Percentiles rank a stretch among this genome's conserved stretches.
phyloP scores from a whole-genome alignment of 2,888 invertebrate species.

The Neoscelio sp. region DNA sequence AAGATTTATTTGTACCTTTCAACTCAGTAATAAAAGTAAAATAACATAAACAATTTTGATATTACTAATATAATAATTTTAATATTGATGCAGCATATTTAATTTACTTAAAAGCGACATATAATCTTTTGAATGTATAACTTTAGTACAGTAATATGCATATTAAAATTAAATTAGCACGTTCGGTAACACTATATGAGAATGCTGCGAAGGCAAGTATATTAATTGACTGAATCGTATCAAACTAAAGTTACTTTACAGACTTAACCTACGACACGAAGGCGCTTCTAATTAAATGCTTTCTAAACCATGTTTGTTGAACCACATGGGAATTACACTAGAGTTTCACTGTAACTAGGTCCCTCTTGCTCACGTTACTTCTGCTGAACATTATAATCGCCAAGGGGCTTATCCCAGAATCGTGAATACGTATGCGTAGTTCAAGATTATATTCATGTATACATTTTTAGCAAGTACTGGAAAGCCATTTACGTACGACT shows the following conservation, averaged over 20 bases:
- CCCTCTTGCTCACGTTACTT: conserved; percentile 50
- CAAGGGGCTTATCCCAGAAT: conserved; percentile 50
- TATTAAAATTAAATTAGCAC: conserved; percentile 23
- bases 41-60: no score
- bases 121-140: not conserved
- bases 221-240: conserved; percentile 45
- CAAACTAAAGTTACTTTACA: conserved; percentile 42
- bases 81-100: no score
- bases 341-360: conserved; percentile 54
- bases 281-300: conserved; percentile 53
- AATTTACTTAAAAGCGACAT: not conserved
- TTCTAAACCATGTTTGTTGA: conserved; percentile 53
- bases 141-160: not conserved
- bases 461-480: conserved; percentile 27
- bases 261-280: conserved; percentile 30
- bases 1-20: no score
- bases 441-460: conserved; percentile 30
- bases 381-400: conserved; percentile 51
- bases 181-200: conserved; percentile 15
- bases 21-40: no score
- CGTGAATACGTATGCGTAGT: conserved; percentile 30
- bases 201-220: conserved; percentile 30
- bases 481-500: conserved; percentile 15
- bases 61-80: no score
- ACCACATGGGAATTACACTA: conserved; percentile 49